A percentile compares a stretch with the other conserved stretches of the same genome.
phyloP scores from a whole-genome alignment of 2,797 vertebrate genomes.

The Mormyrops boulengeri region DNA sequence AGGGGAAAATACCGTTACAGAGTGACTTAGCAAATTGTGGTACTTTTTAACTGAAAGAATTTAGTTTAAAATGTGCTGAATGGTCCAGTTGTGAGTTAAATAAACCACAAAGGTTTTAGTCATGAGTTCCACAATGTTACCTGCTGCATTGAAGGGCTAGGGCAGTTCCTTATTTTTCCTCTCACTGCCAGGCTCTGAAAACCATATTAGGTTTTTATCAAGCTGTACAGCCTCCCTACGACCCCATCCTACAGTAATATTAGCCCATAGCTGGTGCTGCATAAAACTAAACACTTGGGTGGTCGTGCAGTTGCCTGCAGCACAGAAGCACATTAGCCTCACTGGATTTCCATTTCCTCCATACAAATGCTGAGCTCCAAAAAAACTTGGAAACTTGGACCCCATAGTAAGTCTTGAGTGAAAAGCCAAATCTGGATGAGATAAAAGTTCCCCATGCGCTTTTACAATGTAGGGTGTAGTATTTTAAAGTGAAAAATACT shows the following conservation, averaged over 20 bases:
- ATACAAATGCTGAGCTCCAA: neutral
- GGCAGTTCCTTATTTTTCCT: neutral
- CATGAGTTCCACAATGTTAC: neutral
- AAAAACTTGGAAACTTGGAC: neutral
- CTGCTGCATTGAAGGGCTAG: neutral
- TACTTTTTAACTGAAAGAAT: neutral
- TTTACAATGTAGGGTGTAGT: neutral
- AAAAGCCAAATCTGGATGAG: neutral
- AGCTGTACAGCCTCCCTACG: neutral
- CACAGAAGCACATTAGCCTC: neutral
- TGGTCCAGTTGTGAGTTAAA: neutral
- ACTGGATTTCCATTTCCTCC: neutral
- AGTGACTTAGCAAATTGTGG: neutral
- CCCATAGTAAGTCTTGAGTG: neutral
- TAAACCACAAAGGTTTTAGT: neutral
- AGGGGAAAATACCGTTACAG: neutral
- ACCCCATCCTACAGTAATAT: neutral
- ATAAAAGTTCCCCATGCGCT: neutral
- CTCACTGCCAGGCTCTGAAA: neutral
- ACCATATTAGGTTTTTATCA: neutral
- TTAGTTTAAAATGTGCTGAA: neutral
- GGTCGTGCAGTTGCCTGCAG: neutral
- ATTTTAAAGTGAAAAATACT: neutral
- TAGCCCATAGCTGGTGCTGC: neutral
- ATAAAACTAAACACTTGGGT: neutral